phyloP scores from a whole-genome alignment of 2,888 invertebrate genomes.

The Lapara coniferarum region DNA sequence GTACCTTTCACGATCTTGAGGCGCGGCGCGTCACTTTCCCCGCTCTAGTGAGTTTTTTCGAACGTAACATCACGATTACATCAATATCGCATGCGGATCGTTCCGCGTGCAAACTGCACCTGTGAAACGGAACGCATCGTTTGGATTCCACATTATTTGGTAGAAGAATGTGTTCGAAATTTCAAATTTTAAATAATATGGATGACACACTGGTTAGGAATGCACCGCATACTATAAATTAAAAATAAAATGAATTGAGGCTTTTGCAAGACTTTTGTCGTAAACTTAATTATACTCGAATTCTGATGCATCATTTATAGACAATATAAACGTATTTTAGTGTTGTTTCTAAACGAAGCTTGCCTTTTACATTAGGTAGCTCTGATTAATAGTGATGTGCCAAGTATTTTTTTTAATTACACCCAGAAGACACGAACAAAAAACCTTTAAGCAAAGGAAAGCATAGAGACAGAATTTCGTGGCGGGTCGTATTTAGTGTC shows the following conservation, averaged over 20 bases:
- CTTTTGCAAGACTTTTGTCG: too few species aligned
- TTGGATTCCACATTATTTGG: conserved; percentile 34
- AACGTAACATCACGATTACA: conserved; percentile 79
- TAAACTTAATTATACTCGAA: too few species aligned
- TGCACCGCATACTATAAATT: not conserved
- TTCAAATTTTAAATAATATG: conserved; percentile 11
- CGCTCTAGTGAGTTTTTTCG: conserved; percentile 78
- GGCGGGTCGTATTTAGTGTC: conserved; percentile 50
- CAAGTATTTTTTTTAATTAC: conserved; percentile 11
- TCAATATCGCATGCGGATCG: conserved; percentile 77
- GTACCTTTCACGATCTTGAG: conserved; percentile 81
- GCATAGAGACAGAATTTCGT: conserved; percentile 45
- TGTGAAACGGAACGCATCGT: conserved; percentile 59
- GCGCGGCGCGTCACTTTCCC: conserved; percentile 78
- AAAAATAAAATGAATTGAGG: not conserved
- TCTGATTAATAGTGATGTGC: not conserved
- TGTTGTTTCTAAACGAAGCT: not conserved
- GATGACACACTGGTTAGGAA: conserved; percentile 3
- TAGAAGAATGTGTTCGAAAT: conserved; percentile 36
- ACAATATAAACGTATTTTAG: too few species aligned
- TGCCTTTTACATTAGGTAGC: not conserved
- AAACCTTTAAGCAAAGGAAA: conserved; percentile 44
- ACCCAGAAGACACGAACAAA: conserved; percentile 33
- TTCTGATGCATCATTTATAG: too few species aligned
- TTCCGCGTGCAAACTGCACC: conserved; percentile 68